A percentile compares a stretch with the other conserved stretches of the same genome.
Evolutionary conservation across 2,888 invertebrate species (phyloP).

Genomic region (Ophion ventricosus): DNA sequence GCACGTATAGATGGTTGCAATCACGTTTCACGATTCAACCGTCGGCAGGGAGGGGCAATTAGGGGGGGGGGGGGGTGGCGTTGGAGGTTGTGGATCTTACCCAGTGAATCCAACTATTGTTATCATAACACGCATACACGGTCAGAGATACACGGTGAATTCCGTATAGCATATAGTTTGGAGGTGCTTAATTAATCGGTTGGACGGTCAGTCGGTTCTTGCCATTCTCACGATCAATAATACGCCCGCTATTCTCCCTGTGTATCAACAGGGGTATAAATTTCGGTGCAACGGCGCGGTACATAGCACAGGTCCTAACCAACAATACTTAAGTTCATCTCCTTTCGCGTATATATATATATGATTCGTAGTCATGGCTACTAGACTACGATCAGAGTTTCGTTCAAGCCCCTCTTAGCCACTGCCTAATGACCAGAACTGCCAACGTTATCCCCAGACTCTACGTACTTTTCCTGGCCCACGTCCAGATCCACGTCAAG

Average conservation of each 20-base stretch:
- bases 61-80: background rate
- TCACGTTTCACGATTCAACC: conserved; percentile 38
- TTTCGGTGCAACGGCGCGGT: conserved; percentile 27
- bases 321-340: conserved; percentile 48
- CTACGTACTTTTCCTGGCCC: conserved; percentile 72
- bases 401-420: conserved; percentile 41
- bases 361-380: conserved; percentile 57
- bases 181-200: conserved; percentile 46
- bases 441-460: conserved; percentile 22
- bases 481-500: conserved; percentile 78
- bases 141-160: conserved; percentile 28
- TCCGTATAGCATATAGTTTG: conserved; percentile 22
- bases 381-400: conserved; percentile 45
- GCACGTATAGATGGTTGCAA: conserved; percentile 36
- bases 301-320: conserved; percentile 23
- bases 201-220: conserved; percentile 34
- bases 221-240: conserved; percentile 41
- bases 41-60: background rate
- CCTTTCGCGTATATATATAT: background rate
- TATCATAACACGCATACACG: conserved; percentile 18
- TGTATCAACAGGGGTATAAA: conserved; percentile 28
- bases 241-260: background rate
- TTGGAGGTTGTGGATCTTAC: conserved; percentile 2
- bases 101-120: conserved; percentile 39
- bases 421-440: conserved; percentile 9